Base-by-base conservation (phyloP, 2,888 invertebrate species). In the Teleiodes luculella region DNA sequence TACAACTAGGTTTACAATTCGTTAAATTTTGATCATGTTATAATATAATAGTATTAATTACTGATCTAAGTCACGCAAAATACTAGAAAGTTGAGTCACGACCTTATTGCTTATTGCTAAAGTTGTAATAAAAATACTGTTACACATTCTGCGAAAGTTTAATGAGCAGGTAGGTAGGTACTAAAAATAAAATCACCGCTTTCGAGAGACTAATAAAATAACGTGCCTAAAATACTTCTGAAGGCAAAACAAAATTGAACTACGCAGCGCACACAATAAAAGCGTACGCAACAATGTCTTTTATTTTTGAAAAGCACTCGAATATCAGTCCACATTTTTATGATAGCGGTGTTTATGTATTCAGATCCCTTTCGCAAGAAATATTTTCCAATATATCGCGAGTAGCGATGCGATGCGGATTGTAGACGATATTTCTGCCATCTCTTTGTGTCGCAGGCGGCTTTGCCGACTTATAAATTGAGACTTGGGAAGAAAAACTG, bases 371-470 rank as follows among this genome's bases (percentile, higher is more conserved):
- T 68, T 63, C 70, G 73, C 72, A 78, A 76, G 75, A 83, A 81
- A 83, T 84, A 80, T 84, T 80, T 78, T 82, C 78, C 79, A 77
- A 81, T 83, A 80, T 79, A 78, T 54, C 72, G 74, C 73, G 74
- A 78, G 76, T 74, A 78, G 75, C 76, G 76, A 81, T 78, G 73
- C 80, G 79, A 78, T 80, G 74, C 78, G 71, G 74, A 81, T 81
- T 81, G 80, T 78, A 73, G 73, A 73, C 77, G 70, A 79, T 85
- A 86, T 84, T 85, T 82, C 80, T 83, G 80, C 85, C 83, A 83
- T 85, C 85, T 85, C 80, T 87, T 87, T 87, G 86, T 87, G 74
- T 11, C 79, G 30, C 75, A 70, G 73, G 70, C 78, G 76, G 76
- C 73, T 79, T 78, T 85, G 84, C 78, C 74, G 78, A 79, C 76